Conservation (phyloP, 2,888 invertebrate genomes). For the Cheilosia urbana region DNA sequence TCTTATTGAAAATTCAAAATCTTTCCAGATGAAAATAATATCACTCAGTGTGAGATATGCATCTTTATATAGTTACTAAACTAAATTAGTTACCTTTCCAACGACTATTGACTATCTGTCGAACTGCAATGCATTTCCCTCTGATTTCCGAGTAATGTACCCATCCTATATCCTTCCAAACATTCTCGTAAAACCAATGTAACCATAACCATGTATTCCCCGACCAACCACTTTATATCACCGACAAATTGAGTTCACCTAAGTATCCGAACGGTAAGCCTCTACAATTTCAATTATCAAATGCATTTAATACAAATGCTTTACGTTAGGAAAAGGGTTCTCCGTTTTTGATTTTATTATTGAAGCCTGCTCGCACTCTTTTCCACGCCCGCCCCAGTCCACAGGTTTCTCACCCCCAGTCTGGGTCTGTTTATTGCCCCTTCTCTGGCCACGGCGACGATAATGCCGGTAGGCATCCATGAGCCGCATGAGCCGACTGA, state of each 20-base stretch:
- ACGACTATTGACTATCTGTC: too few species aligned
- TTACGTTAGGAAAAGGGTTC: constrained; percentile 29
- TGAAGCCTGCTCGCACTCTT: background rate
- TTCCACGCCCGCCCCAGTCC: background rate
- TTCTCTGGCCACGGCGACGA: background rate
- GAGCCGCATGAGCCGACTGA: constrained; percentile 33
- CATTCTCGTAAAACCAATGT: too few species aligned
- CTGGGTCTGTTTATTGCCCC: background rate
- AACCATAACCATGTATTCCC: too few species aligned
- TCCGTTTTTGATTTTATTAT: background rate
- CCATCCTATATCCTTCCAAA: too few species aligned
- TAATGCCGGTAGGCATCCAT: constrained; percentile 10
- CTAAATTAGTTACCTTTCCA: too few species aligned
- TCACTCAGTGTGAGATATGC: too few species aligned
- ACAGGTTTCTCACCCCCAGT: background rate
- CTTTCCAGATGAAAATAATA: too few species aligned
- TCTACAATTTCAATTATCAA: constrained; percentile 59
- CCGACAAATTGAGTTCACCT: constrained; percentile 17
- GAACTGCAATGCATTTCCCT: too few species aligned
- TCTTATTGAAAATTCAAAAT: too few species aligned
- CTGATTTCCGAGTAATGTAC: too few species aligned
- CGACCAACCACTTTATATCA: background rate
- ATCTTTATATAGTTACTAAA: too few species aligned
- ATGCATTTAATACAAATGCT: constrained; percentile 59
- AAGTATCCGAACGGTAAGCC: constrained; percentile 7